These are phyloP conservation scores for Eumerus sabulonum DNA, from an alignment of 2,888 invertebrate species.

Conservation along the genomic window DNA sequence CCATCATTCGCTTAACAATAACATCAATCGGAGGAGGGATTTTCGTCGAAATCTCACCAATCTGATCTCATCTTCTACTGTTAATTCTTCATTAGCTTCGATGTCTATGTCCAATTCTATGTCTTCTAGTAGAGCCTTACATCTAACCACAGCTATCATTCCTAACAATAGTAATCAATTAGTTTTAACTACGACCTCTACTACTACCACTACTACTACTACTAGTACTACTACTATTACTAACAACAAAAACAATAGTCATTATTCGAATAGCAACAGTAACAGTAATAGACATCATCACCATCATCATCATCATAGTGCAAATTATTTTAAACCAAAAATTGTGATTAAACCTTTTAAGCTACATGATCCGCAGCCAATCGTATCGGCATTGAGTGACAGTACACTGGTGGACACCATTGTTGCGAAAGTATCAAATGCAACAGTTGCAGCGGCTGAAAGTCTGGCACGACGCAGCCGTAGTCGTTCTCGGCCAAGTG, in stretches of 20 bases:
- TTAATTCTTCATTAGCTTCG: slow-evolving; percentile 69
- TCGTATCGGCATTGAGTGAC: slow-evolving; percentile 77
- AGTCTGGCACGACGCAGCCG: slow-evolving; percentile 76
- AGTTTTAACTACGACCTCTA: slow-evolving; percentile 50
- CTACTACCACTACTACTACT: too few species aligned
- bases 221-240: slow-evolving; percentile 69
- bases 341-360: slow-evolving; percentile 79
- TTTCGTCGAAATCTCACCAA: slow-evolving; percentile 61
- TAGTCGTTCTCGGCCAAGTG: slow-evolving; percentile 75
- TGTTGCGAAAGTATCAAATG: slow-evolving; percentile 78
- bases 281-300: slow-evolving; percentile 68
- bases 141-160: slow-evolving; percentile 59
- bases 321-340: slow-evolving; percentile 74
- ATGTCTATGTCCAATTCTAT: slow-evolving; percentile 68
- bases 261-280: slow-evolving; percentile 65
- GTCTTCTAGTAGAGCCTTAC: slow-evolving; percentile 66
- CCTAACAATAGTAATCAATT: slow-evolving; percentile 65
- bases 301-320: slow-evolving; percentile 62
- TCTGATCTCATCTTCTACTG: slow-evolving; percentile 70
- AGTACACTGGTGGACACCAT: slow-evolving; percentile 77
- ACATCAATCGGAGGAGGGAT: slow-evolving; percentile 57
- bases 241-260: slow-evolving; percentile 66
- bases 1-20: slow-evolving; percentile 72
- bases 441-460: slow-evolving; percentile 77
- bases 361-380: slow-evolving; percentile 78